phyloP scores from a whole-genome alignment of 1,140 invertebrate species.

The Asobara japonica region DNA sequence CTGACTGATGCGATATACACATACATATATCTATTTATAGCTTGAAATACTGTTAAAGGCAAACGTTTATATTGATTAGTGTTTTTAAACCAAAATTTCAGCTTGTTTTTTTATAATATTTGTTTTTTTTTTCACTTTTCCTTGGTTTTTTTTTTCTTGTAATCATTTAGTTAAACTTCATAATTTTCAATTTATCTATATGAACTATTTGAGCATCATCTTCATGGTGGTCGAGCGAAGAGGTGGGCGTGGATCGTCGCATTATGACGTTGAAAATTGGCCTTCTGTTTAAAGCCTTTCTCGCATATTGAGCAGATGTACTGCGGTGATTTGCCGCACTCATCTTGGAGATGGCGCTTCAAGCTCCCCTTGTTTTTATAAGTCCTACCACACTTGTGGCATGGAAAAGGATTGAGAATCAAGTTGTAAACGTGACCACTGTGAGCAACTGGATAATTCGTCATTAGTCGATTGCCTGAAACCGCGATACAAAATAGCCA shows the following conservation, averaged over 20 bases:
- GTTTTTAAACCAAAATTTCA: background rate
- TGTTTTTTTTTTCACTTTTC: background rate
- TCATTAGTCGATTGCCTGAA: constrained; percentile 40
- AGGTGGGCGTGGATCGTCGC: constrained; percentile 45
- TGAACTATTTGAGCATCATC: background rate
- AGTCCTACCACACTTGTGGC: constrained; percentile 68
- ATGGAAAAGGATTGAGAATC: constrained; percentile 59
- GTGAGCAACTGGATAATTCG: background rate
- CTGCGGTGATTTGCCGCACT: constrained; percentile 51
- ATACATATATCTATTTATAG: too few species aligned
- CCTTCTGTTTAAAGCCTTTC: constrained; percentile 52
- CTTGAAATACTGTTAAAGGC: background rate
- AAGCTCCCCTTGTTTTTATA: constrained; percentile 66
- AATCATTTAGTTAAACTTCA: constrained; percentile 1
- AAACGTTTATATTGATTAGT: background rate
- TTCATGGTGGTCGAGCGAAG: constrained; percentile 27
- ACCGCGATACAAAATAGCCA: constrained; percentile 49
- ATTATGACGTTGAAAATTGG: constrained; percentile 54
- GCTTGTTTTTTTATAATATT: background rate
- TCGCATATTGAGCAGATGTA: constrained; percentile 52
- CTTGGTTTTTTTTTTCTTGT: background rate
- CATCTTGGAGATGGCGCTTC: constrained; percentile 50
- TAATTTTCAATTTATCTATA: background rate
- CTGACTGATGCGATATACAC: background rate
- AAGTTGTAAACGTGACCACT: constrained; percentile 23